Conservation (phyloP, 2,113 vertebrate species). For the Seriola quinqueradiata region DNA sequence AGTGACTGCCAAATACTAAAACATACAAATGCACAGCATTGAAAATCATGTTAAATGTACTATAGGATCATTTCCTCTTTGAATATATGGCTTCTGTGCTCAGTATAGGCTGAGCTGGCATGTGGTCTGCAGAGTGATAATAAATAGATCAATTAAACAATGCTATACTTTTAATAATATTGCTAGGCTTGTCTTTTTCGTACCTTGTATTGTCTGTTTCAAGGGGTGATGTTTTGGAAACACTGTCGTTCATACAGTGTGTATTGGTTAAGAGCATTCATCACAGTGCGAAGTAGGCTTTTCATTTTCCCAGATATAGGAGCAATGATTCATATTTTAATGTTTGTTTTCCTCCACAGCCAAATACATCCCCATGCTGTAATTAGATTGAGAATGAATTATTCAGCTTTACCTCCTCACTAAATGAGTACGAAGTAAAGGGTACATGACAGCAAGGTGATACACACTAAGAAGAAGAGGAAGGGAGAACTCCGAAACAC, state of each 20-base stretch:
- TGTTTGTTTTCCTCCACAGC: constrained; percentile 56
- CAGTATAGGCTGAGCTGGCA: not conserved
- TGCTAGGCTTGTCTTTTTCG: not conserved
- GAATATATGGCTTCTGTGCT: not conserved
- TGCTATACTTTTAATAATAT: not conserved
- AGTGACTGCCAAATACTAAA: not conserved
- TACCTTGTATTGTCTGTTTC: not conserved
- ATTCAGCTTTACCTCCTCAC: constrained; percentile 51
- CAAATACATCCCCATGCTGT: constrained; percentile 46
- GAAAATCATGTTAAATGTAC: not conserved
- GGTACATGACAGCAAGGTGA: constrained; percentile 25
- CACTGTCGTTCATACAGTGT: not conserved
- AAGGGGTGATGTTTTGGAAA: constrained; percentile 29
- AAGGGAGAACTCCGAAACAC: constrained; percentile 12
- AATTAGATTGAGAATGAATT: constrained; percentile 68
- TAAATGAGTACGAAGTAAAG: constrained; percentile 17
- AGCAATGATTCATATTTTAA: constrained; percentile 56
- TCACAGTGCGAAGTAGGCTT: constrained; percentile 14
- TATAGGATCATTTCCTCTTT: not conserved
- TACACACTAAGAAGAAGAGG: constrained; percentile 1
- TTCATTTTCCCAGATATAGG: constrained; percentile 36
- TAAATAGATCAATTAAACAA: constrained; percentile 2
- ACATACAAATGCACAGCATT: constrained; percentile 22
- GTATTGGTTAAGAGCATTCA: constrained; percentile 6
- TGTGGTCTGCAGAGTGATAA: constrained; percentile 2